These are phyloP conservation scores for Nannospalax galili DNA, from an alignment of 2,113 vertebrate genomes.

Conservation along the genomic window DNA sequence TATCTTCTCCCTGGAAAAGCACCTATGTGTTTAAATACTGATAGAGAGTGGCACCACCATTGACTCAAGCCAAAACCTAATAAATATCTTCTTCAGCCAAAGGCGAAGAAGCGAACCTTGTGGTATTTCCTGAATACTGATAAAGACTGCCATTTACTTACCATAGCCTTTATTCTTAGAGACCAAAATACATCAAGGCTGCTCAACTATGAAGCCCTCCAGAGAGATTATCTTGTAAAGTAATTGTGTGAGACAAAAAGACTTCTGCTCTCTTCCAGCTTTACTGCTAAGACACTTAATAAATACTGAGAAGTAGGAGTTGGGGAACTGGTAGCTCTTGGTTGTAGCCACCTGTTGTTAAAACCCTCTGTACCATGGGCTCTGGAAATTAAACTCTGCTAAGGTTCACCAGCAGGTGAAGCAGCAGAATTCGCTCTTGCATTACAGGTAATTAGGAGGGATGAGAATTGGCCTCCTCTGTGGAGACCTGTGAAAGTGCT, in stretches of 20 bases:
- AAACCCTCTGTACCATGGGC: no score
- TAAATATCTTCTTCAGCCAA: neutral
- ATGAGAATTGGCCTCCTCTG: accelerated
- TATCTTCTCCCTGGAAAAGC: neutral
- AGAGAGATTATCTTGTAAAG: neutral
- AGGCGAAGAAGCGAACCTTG: neutral
- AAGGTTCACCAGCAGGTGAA: neutral
- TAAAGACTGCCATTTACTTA: neutral
- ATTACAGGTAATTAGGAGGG: neutral
- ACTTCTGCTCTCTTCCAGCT: neutral
- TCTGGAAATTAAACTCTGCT: neutral
- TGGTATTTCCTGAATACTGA: neutral
- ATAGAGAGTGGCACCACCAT: neutral
- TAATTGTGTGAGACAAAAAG: no score
- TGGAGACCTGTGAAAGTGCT: neutral
- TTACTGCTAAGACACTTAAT: neutral
- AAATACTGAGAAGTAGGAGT: neutral
- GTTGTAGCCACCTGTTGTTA: neutral
- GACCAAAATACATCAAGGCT: neutral
- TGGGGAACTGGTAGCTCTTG: neutral
- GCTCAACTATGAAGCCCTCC: no score
- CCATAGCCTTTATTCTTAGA: neutral
- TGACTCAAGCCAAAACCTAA: neutral
- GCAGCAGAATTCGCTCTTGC: neutral
- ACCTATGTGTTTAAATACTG: neutral